These are phyloP conservation scores for Tribolium madens DNA, from an alignment of 1,140 invertebrate genomes.

Conservation along the genomic window DNA sequence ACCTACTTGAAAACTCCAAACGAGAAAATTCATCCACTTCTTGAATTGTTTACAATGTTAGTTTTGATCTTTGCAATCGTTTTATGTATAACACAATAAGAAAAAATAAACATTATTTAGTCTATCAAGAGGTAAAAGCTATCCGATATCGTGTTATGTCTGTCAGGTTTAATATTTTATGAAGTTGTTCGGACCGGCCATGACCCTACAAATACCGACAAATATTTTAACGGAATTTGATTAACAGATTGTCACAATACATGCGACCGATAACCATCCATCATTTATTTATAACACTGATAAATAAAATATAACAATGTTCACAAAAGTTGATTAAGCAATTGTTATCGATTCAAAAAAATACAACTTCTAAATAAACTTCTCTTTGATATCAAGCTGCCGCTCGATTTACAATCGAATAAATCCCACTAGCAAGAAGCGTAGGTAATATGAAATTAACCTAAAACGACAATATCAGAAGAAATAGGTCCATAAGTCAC, in stretches of 20 bases:
- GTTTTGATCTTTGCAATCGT: too few species aligned
- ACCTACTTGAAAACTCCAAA: not conserved
- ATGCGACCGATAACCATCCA: conserved; percentile 17
- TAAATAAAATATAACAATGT: not conserved
- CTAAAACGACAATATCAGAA: conserved; percentile 12
- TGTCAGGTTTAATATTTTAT: conserved; percentile 39
- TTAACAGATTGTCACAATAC: conserved; percentile 29
- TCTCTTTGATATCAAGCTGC: too few species aligned
- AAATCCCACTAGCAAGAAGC: not conserved
- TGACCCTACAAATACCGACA: conserved; percentile 33
- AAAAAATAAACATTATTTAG: conserved; percentile 19
- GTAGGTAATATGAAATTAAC: conserved; percentile 25
- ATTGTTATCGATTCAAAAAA: not conserved
- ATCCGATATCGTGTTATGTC: conserved; percentile 35
- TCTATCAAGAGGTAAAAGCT: conserved; percentile 6
- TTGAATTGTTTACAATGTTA: not conserved
- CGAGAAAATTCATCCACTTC: not conserved
- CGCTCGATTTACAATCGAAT: not conserved
- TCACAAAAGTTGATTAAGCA: not conserved
- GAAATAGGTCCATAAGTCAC: conserved; percentile 37
- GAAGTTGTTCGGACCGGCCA: conserved; percentile 30
- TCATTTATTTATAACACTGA: conserved; percentile 3
- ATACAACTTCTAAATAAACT: too few species aligned
- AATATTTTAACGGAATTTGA: conserved; percentile 36
- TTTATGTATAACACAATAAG: too few species aligned